Evolutionary conservation across 2,113 vertebrate genomes (phyloP).

Genomic region (Chunga burmeisteri): DNA sequence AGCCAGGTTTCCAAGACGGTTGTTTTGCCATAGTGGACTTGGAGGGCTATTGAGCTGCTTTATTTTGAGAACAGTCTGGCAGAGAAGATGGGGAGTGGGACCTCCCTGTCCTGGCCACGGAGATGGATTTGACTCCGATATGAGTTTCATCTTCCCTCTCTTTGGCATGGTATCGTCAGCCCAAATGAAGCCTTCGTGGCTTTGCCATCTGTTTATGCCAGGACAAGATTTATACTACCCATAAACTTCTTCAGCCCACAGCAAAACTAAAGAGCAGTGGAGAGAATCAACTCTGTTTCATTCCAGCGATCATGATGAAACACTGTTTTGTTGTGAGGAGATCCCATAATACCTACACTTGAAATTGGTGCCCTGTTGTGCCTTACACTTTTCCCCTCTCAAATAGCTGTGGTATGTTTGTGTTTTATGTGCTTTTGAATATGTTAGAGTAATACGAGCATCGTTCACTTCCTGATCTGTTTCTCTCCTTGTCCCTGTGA

Average conservation of each 20-base stretch:
- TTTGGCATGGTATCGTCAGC: neutral
- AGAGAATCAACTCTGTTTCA: neutral
- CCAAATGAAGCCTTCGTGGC: neutral
- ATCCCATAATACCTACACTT: neutral
- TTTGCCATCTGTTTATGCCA: neutral
- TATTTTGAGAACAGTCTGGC: neutral
- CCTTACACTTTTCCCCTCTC: neutral
- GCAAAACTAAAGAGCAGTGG: neutral
- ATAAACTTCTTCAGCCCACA: neutral
- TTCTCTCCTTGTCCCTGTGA: neutral
- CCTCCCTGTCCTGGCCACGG: rapidly evolving
- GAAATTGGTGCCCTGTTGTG: neutral
- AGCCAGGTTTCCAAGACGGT: neutral
- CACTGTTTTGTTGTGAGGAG: neutral
- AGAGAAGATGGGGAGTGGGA: neutral
- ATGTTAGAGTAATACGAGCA: neutral
- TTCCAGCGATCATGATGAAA: neutral
- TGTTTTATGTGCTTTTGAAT: neutral
- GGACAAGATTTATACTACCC: neutral
- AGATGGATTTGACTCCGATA: neutral
- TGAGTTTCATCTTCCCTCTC: neutral
- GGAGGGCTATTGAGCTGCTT: neutral
- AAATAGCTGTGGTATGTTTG: neutral
- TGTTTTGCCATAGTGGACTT: neutral
- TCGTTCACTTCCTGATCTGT: neutral